Conservation (phyloP, 2,797 vertebrate genomes). For the Chloroceryle inda region DNA sequence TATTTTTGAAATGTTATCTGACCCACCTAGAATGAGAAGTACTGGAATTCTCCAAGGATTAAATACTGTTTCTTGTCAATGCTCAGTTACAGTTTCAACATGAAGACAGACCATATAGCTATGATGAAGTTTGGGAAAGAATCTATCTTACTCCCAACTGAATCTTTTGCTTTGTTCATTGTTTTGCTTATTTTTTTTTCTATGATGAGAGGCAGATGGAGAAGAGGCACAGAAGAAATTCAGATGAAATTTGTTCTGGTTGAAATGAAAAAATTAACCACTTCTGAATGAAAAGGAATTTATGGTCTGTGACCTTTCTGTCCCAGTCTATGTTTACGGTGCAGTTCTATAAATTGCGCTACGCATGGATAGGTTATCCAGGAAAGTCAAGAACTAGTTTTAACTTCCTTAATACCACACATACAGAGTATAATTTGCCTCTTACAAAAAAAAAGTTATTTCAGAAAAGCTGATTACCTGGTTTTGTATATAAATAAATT, state of each 20-base stretch:
- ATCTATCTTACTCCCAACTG: background rate
- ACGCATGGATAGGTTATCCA: background rate
- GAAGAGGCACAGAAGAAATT: background rate
- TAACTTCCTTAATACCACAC: background rate
- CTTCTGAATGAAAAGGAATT: background rate
- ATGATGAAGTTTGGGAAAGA: background rate
- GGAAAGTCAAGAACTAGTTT: background rate
- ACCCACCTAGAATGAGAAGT: background rate
- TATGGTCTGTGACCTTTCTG: background rate
- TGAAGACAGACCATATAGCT: background rate
- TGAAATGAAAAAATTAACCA: background rate
- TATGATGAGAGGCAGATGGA: background rate
- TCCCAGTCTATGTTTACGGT: background rate
- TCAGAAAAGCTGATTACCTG: background rate
- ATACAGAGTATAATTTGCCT: background rate
- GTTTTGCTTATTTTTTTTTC: background rate
- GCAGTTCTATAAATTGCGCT: background rate
- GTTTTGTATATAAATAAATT: background rate
- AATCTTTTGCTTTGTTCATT: background rate
- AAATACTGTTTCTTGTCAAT: background rate
- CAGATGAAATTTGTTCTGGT: background rate
- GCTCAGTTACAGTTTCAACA: background rate
- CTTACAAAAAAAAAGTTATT: background rate
- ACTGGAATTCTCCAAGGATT: background rate
- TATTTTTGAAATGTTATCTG: background rate